Evolutionary conservation across 2,113 vertebrate genomes (phyloP), one percentile per base, ranked within the genome.

Genomic region (Myiopsitta monachus): DNA sequence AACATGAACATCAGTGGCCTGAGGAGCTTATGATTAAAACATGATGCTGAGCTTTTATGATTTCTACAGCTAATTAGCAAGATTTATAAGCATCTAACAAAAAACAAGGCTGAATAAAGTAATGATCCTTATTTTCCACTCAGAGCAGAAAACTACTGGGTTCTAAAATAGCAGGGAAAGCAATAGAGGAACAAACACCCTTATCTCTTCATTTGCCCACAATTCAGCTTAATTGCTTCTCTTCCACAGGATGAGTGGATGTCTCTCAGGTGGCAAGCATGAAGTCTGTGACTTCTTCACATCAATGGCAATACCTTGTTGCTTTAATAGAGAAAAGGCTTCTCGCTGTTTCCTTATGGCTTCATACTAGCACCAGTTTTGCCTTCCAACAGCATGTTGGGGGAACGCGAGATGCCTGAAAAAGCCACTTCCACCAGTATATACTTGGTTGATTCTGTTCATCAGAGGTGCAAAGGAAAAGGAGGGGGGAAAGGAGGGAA

Each of bases 21-120:
- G 7, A 96, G 87, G 92, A 94, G 94, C 26, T 95, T 91, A 94
- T 97, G 88, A 95, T 96, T 97, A 96, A 96, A 96, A 96, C 87
- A 95, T 87, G 96, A 91, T 96, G 95, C 92, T 73, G 81, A 89
- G 77, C 81, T 95, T 87, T 94, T 92, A 96, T 94, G 96, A 94
- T 96, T 96, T 95, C 94, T 96, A 95, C 95, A 94, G 92, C 46
- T 94, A 96, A 96, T 97, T 97, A 97, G 74, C 41, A 95, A 94
- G 94, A 96, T 95, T 95, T 96, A 96, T 92, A 96, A 79, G 59
- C 28, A 30, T 77, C 88, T 87, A 88, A 82, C 68, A 90, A 69
- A 87, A 79, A 23, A 2, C 44, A 95, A 94, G 31, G 67, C 67
- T 94, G 77, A 88, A 80, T 68, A 62, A 49, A 94, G 81, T 74